Evolutionary conservation across 2,113 vertebrate species (phyloP).

Genomic region (Microcebus murinus): DNA sequence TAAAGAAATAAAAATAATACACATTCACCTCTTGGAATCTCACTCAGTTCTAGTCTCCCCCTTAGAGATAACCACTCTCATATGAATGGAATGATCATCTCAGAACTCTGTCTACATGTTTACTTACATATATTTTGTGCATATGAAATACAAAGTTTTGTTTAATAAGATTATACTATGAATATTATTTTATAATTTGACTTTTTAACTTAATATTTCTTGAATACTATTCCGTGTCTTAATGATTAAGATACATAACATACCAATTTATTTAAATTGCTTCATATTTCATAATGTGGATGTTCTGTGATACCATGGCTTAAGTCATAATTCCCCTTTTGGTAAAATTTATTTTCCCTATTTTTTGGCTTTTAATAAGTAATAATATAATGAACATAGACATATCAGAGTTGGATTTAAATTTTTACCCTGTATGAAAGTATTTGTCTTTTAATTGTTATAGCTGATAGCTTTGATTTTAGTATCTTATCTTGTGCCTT

Average conservation of each 20-base stretch:
- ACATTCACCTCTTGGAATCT: background rate
- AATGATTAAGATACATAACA: background rate
- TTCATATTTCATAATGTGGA: background rate
- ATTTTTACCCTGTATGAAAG: background rate
- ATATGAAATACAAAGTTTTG: background rate
- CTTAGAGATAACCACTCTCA: background rate
- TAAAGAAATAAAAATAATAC: background rate
- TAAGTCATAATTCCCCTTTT: background rate
- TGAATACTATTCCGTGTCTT: background rate
- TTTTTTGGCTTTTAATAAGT: background rate
- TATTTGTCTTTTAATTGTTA: background rate
- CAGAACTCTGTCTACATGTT: background rate
- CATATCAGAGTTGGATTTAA: background rate
- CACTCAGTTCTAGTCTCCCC: background rate
- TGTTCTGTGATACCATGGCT: rapidly evolving
- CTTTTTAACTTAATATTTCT: constrained; percentile 5
- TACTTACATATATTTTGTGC: background rate
- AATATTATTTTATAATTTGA: background rate
- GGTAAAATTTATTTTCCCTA: background rate
- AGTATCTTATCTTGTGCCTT: background rate
- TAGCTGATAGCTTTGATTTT: background rate
- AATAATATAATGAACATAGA: background rate
- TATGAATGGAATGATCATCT: background rate
- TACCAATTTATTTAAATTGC: background rate
- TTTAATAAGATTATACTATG: background rate